Percentiles rank a stretch among this genome's conserved stretches.
phyloP scores from a whole-genome alignment of 1,140 invertebrate genomes.

The Pseudomyrmex gracilis region DNA sequence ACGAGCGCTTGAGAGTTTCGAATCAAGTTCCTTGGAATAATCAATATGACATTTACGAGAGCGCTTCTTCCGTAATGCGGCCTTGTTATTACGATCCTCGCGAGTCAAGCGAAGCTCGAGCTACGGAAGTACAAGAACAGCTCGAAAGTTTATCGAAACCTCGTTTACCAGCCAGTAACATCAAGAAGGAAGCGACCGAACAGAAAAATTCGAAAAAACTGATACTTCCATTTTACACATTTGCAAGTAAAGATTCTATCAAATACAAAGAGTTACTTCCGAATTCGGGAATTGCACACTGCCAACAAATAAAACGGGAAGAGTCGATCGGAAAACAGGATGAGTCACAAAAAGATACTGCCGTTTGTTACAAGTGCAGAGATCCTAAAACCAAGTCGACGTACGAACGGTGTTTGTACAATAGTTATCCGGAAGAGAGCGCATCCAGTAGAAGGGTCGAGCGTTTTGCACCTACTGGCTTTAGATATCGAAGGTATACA shows the following conservation, averaged over 20 bases:
- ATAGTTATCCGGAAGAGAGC: constrained; percentile 88
- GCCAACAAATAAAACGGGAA: constrained; percentile 68
- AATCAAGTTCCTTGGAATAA: constrained; percentile 12
- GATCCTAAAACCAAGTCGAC: constrained; percentile 89
- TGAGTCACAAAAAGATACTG: constrained; percentile 76
- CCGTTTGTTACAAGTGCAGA: constrained; percentile 88
- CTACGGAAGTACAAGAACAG: neutral
- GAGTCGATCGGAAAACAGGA: neutral
- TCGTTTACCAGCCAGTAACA: neutral
- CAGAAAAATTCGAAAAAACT: constrained; percentile 77
- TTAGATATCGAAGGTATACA: constrained; percentile 26
- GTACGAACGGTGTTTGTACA: constrained; percentile 90
- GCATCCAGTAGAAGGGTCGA: constrained; percentile 84
- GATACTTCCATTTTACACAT: constrained; percentile 59
- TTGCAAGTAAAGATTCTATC: constrained; percentile 55
- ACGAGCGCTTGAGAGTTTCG: constrained; percentile 11
- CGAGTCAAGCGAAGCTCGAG: neutral
- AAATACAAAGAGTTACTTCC: constrained; percentile 66
- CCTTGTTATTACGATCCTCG: constrained; percentile 25
- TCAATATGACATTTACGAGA: constrained; percentile 15
- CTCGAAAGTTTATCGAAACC: neutral
- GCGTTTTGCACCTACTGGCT: constrained; percentile 18
- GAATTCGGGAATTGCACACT: constrained; percentile 72
- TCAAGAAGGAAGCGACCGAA: constrained; percentile 73
- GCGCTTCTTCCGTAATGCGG: constrained; percentile 38